Evolutionary conservation across 2,113 vertebrate genomes (phyloP).

Genomic region (Rostratula benghalensis): DNA sequence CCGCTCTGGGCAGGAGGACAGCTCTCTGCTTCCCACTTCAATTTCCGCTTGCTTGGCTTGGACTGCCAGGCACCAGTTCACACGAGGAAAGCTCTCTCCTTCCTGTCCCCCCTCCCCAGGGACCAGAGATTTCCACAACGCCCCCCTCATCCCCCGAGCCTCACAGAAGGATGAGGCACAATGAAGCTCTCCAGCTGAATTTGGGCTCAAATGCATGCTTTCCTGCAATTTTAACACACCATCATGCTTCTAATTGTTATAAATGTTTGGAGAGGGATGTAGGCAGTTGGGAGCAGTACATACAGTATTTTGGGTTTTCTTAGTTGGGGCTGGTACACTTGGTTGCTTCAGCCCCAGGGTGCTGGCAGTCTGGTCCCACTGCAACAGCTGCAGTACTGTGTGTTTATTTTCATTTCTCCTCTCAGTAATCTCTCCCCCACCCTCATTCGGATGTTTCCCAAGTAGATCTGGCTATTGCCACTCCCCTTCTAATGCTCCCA

Average conservation of each 20-base stretch:
- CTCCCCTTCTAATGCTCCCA: not conserved
- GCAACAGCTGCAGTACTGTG: not conserved
- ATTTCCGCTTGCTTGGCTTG: not conserved
- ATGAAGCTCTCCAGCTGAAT: not conserved
- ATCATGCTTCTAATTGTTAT: not conserved
- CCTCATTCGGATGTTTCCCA: not conserved
- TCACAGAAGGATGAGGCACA: accelerated
- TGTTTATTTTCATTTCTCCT: not conserved
- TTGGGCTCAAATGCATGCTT: not conserved
- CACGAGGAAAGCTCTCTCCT: not conserved
- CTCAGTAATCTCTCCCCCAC: not conserved
- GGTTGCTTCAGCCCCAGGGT: not conserved
- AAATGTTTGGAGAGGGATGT: not conserved
- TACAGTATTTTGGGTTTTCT: not conserved
- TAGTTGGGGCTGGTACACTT: not conserved
- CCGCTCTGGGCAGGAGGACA: not conserved
- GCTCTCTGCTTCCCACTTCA: not conserved
- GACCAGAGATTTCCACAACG: not conserved
- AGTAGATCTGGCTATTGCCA: not conserved
- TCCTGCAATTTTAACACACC: not conserved
- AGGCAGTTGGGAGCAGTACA: not conserved
- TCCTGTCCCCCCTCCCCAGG: accelerated
- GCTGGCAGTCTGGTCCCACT: not conserved
- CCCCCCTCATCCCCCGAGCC: not conserved
- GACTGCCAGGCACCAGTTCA: not conserved